phyloP scores from a whole-genome alignment of 2,797 vertebrate genomes.

The Platyrinchus mystaceus region DNA sequence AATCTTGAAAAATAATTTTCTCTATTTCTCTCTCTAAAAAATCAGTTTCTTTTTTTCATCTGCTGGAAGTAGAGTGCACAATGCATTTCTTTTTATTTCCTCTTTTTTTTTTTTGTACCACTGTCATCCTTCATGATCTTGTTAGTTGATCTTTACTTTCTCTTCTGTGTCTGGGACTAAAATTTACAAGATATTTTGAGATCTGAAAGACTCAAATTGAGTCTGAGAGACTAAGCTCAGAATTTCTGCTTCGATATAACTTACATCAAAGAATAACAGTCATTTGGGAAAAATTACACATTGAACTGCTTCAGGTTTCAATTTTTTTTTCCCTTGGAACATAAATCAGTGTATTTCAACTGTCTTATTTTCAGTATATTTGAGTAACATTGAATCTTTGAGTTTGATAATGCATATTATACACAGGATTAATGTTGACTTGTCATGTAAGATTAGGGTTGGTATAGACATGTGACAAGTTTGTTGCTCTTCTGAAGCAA shows the following conservation, averaged over 20 bases:
- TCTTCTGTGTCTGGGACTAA: background rate
- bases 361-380: background rate
- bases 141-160: background rate
- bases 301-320: background rate
- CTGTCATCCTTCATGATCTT: background rate
- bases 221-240: background rate
- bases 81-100: background rate
- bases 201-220: background rate
- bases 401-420: background rate
- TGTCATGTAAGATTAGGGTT: background rate
- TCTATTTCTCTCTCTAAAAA: background rate
- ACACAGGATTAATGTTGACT: background rate
- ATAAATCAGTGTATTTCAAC: background rate
- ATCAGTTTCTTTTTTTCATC: background rate
- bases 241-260: background rate
- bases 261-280: background rate
- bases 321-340: background rate
- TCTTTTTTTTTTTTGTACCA: background rate
- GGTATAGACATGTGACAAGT: background rate
- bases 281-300: background rate
- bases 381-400: background rate
- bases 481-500: background rate
- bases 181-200: background rate
- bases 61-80: background rate
- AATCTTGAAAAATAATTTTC: background rate